Evolutionary conservation across 2,113 vertebrate genomes (phyloP), one percentile per base, ranked within the genome.

Genomic region (Arvicanthis niloticus): DNA sequence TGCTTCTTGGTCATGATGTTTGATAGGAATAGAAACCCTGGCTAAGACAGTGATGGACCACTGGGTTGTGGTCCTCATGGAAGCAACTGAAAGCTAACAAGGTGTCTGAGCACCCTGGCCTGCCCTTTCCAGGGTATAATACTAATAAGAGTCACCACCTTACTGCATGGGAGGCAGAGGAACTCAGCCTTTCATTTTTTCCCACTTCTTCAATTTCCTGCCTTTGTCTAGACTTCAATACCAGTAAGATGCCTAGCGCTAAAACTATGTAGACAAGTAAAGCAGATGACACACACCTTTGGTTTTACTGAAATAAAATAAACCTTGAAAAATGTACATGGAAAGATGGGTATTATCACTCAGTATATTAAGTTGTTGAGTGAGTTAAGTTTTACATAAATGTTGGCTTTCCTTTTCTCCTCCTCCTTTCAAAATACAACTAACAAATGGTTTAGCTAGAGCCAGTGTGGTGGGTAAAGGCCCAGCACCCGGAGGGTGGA

Each of bases 211-310:
- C 11, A n/a, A 15, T 48, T 94, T 78, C 89, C n/a, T 78, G 77
- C 65, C 80, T 96, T 93, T 95, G 94, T 92, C 88, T 92, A 75
- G 48, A 93, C 53, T 48, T 34, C 34, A 81, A 93, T 80, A 56
- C 67, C 53, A 85, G 10, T 53, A 92, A 92, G 60, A 94, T 7
- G 45, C 58, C 87, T 76, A 13, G 48, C 65, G 34, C 80, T 89
- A 78, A 96, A 89, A 48, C 62, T 58, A 84, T 22, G 31, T 4
- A 80, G 73, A 95, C 73, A 75, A 89, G 68, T 67, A 51, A 95
- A 95, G 75, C 26, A 91, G 91, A 91, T 13, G 84, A 70, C 56
- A 89, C 68, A 91, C 78, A 87, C 37, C 82, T 93, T 62, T n/a
- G 58, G 82, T 29, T 93, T 78, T 88, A 81, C 94, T 72, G 93